Conservation (phyloP, 2,797 vertebrate species). For the Avahi laniger region DNA sequence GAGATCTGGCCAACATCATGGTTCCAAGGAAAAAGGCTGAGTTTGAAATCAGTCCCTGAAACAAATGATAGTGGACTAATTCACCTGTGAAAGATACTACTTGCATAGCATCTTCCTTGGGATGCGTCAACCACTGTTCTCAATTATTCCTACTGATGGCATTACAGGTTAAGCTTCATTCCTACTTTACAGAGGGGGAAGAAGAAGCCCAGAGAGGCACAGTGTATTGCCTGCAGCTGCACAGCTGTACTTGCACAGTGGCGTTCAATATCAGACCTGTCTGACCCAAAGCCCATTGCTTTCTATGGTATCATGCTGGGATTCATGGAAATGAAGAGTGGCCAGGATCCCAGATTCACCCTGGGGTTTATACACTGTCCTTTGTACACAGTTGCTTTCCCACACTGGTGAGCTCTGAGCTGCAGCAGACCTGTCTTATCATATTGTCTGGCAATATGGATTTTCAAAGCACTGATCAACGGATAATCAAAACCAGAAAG, state of each 20-base stretch:
- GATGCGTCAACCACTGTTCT: background rate
- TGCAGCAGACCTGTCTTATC: background rate
- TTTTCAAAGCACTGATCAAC: slow-evolving; percentile 27
- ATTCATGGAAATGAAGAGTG: background rate
- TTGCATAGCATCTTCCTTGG: background rate
- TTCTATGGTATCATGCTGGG: background rate
- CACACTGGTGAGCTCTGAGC: background rate
- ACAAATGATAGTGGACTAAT: background rate
- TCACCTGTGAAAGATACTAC: background rate
- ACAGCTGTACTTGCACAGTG: background rate
- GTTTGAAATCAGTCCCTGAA: background rate
- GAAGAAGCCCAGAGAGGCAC: background rate
- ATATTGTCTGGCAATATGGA: background rate
- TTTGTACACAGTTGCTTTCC: background rate
- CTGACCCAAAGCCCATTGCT: background rate
- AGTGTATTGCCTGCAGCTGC: background rate
- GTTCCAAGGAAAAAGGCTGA: background rate
- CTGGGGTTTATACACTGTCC: background rate
- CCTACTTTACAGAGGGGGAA: background rate
- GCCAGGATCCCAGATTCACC: background rate
- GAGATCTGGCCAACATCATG: background rate
- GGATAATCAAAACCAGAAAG: background rate
- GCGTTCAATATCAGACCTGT: background rate
- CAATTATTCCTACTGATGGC: background rate
- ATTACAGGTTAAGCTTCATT: background rate